phyloP scores from a whole-genome alignment of 2,888 invertebrate species.

The Drosophila paranaensis region DNA sequence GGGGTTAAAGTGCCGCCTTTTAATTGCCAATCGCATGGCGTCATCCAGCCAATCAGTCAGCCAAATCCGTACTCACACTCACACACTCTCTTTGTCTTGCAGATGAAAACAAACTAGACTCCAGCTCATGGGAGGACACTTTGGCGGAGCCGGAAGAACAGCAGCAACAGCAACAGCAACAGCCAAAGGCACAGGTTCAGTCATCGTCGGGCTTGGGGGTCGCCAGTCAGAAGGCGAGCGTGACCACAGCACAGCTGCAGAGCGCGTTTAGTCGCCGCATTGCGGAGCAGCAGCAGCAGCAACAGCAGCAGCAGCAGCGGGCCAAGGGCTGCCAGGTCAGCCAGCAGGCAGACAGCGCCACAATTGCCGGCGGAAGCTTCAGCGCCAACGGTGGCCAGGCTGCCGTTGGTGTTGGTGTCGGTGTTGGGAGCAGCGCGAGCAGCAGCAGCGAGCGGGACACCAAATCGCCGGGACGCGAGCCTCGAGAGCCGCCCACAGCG shows the following conservation, averaged over 20 bases:
- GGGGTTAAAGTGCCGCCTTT: conserved; percentile 30
- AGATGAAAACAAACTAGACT: conserved; percentile 91
- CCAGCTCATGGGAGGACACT: conserved; percentile 91
- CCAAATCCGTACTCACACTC: neutral
- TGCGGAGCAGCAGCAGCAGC: conserved; percentile 68
- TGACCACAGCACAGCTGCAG: conserved; percentile 83
- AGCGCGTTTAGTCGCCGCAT: conserved; percentile 72
- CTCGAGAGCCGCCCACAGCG: conserved; percentile 46
- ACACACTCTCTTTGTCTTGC: neutral
- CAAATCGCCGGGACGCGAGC: conserved; percentile 84
- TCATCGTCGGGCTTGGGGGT: conserved; percentile 18
- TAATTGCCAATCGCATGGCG: conserved; percentile 35
- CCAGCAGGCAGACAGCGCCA: conserved; percentile 54
- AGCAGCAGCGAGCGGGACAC: conserved; percentile 84
- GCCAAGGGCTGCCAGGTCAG: conserved; percentile 55
- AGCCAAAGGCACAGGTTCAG: conserved; percentile 8
- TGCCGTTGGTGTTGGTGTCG: conserved; percentile 61
- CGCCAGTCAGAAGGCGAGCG: conserved; percentile 65
- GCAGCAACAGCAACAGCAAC: conserved; percentile 21
- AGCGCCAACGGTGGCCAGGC: conserved; percentile 83
- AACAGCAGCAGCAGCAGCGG: conserved; percentile 67
- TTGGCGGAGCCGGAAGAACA: conserved; percentile 45
- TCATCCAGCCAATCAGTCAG: conserved; percentile 23
- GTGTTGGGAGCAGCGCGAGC: conserved; percentile 84
- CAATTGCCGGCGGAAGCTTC: conserved; percentile 83